Evolutionary conservation across 1,140 invertebrate genomes (phyloP), one percentile per base, ranked within the genome.

Genomic region (Antheraea mylitta): DNA sequence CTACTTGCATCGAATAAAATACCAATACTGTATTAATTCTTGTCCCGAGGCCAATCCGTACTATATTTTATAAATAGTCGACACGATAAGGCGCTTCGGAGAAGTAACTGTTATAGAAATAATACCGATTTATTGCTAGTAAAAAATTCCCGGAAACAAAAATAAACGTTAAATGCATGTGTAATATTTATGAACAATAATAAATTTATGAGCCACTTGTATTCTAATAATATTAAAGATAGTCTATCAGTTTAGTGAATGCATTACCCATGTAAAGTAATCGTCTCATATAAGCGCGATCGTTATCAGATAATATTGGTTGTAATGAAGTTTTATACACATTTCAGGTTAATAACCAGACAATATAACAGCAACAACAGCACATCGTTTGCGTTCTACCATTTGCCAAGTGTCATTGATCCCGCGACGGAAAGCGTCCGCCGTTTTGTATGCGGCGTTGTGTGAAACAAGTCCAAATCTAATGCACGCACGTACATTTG

Each of bases 331-430:
- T 61, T 36, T 64, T 64, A 69, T 69, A 66, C 64, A 42, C 48
- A 58, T 69, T 69, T 65, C 67, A 72, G 71, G 67, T 69, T 73
- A 73, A 73, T 69, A 67, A 69, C 71, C 71, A 70, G 68, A 73
- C 68, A 73, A 73, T 69, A 70, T 70, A 67, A 67, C 66, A 61
- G 68, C 53, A 68, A 61, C 72, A 19, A 58, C 48, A 65, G 60
- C 61, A 64, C 65, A 45, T 67, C 67, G 65, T 73, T 64, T 65
- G 42, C 65, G 71, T 73, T 73, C 48, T 67, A 30, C 36, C 64
- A 67, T 67, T 69, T 66, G 72, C 72, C 68, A 68, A 73, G 68
- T 73, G 72, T 73, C 72, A 73, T 69, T 73, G 72, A 63, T 67
- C 72, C 58, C 72, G 62, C 66, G 10, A 63, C 67, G 61, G 67